phyloP scores from a whole-genome alignment of 2,113 vertebrate genomes.

The Semicossyphus pulcher region DNA sequence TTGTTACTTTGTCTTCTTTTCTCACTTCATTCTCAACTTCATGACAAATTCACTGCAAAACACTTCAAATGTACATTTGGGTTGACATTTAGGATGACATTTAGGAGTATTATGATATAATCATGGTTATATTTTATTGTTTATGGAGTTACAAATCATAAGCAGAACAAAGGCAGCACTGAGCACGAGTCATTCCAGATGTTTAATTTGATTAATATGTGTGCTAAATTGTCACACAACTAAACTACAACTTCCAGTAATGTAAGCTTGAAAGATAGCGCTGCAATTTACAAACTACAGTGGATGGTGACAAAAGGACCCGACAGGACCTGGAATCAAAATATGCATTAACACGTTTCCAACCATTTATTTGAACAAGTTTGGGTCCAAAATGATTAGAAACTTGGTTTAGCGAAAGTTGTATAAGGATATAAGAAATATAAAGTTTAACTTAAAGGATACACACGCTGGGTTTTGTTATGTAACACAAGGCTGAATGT shows the following conservation, averaged over 20 bases:
- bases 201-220: not conserved
- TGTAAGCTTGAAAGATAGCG: not conserved
- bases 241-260: not conserved
- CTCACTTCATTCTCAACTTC: not conserved
- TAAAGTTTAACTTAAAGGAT: not conserved
- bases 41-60: not conserved
- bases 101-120: not conserved
- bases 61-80: not conserved
- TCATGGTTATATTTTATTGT: not conserved
- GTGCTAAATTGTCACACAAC: not conserved
- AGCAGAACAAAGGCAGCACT: not conserved
- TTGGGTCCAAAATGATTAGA: too few relatives aligned
- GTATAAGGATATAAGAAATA: too few relatives aligned
- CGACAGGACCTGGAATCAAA: too few relatives aligned
- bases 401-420: not conserved
- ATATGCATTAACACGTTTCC: too few relatives aligned
- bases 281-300: not conserved
- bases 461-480: not conserved
- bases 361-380: too few relatives aligned
- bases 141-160: not conserved
- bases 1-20: not conserved
- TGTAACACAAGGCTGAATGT: not conserved
- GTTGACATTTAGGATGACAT: slow-evolving; percentile 17
- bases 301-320: too few relatives aligned
- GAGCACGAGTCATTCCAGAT: not conserved